Conservation (phyloP, 2,888 invertebrate genomes). For the Mesopsocus fuscifrons region DNA sequence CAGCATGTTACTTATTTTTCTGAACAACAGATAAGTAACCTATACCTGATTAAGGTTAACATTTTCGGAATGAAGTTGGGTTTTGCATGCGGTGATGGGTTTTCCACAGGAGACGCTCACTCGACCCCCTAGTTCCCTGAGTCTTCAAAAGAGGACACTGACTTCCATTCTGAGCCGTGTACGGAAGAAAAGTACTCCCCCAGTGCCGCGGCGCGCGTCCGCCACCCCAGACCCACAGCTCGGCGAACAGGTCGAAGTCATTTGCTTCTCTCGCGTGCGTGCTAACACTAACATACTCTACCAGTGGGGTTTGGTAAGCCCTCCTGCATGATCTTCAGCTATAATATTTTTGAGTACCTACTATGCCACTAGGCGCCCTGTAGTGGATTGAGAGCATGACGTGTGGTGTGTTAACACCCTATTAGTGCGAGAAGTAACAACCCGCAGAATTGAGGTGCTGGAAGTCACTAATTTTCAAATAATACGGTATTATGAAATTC, state of each 20-base stretch:
- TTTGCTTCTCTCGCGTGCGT: background rate
- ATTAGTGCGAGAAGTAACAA: no score
- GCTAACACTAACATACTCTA: conserved; percentile 7
- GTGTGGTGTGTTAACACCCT: no score
- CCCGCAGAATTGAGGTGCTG: no score
- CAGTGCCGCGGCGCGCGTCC: background rate
- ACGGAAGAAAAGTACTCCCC: background rate
- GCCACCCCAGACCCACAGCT: background rate
- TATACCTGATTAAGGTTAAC: no score
- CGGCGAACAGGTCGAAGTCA: background rate
- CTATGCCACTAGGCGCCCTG: no score
- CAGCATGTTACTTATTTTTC: no score
- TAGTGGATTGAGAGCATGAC: no score
- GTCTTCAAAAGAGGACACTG: conserved; percentile 1
- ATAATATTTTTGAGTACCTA: no score
- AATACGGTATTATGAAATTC: no score
- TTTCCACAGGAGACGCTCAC: conserved; percentile 1
- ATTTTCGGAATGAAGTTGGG: no score
- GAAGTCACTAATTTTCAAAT: no score
- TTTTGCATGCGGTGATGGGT: conserved; percentile 1
- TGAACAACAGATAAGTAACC: no score
- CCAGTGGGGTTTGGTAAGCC: background rate
- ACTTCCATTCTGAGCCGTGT: background rate
- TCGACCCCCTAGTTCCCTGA: conserved; percentile 6
- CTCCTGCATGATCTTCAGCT: background rate